phyloP scores from a whole-genome alignment of 2,113 vertebrate species.

The Anhinga anhinga region DNA sequence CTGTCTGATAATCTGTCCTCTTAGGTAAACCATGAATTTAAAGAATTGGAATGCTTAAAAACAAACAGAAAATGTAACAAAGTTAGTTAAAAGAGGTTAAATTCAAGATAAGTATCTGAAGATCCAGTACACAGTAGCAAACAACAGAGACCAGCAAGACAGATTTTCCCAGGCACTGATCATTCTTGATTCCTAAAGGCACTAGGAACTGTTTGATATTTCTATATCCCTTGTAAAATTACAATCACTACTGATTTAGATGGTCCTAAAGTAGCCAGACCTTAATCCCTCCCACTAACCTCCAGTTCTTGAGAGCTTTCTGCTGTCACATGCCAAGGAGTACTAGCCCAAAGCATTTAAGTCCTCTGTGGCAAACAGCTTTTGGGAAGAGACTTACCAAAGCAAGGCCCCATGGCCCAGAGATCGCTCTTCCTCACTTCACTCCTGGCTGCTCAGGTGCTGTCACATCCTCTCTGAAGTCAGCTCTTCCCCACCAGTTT shows the following conservation, averaged over 20 bases:
- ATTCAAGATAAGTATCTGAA: background rate
- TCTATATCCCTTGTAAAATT: background rate
- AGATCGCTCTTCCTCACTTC: background rate
- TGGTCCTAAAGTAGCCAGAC: background rate
- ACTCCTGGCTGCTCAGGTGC: background rate
- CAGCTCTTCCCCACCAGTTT: background rate
- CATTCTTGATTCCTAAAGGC: background rate
- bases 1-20: background rate
- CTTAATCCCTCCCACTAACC: background rate
- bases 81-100: background rate
- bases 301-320: background rate
- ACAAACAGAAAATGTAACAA: background rate
- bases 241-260: background rate
- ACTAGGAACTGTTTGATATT: background rate
- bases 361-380: background rate
- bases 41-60: background rate
- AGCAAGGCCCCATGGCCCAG: background rate
- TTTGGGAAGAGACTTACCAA: background rate
- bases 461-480: background rate
- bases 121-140: background rate
- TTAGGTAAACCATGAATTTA: background rate
- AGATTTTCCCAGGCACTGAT: background rate
- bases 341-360: background rate
- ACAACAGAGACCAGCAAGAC: background rate
- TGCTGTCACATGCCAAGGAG: background rate